These are phyloP conservation scores for Hyppa rectilinea DNA, from an alignment of 2,888 invertebrate species.

Conservation along the genomic window DNA sequence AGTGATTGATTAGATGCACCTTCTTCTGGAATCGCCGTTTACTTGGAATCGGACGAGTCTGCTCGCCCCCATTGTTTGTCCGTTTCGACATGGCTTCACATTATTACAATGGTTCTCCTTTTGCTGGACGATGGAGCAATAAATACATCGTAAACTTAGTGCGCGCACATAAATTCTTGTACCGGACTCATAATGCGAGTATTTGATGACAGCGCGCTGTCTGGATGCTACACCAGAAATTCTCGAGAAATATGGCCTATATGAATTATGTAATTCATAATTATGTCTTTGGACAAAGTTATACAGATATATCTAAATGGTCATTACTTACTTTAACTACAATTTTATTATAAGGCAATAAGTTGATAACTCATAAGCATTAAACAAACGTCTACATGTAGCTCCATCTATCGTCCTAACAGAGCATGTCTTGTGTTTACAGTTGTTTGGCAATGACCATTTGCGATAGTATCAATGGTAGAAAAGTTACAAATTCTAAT, in stretches of 20 bases:
- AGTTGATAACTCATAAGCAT: constrained; percentile 48
- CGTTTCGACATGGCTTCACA: constrained; percentile 75
- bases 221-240: constrained; percentile 35
- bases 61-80: constrained; percentile 79
- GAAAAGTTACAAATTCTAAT: constrained; percentile 50
- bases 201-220: constrained; percentile 66
- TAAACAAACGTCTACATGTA: constrained; percentile 49
- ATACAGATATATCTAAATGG: constrained; percentile 37
- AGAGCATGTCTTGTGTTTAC: constrained; percentile 57
- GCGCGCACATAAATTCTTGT: constrained; percentile 76
- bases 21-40: constrained; percentile 78
- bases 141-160: constrained; percentile 80
- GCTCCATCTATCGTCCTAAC: constrained; percentile 71
- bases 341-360: constrained; percentile 34
- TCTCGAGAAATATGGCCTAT: constrained; percentile 11
- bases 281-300: constrained; percentile 10
- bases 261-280: constrained; percentile 2
- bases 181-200: constrained; percentile 71
- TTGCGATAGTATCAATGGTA: constrained; percentile 47
- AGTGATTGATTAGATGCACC: constrained; percentile 88
- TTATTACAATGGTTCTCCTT: constrained; percentile 72
- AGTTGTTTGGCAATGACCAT: constrained; percentile 61
- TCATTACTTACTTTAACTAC: constrained; percentile 27
- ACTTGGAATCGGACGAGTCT: constrained; percentile 75
- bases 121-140: constrained; percentile 74